A percentile compares a stretch with the other conserved stretches of the same genome.
Evolutionary conservation across 2,888 invertebrate species (phyloP).

Genomic region (Serripes groenlandicus): DNA sequence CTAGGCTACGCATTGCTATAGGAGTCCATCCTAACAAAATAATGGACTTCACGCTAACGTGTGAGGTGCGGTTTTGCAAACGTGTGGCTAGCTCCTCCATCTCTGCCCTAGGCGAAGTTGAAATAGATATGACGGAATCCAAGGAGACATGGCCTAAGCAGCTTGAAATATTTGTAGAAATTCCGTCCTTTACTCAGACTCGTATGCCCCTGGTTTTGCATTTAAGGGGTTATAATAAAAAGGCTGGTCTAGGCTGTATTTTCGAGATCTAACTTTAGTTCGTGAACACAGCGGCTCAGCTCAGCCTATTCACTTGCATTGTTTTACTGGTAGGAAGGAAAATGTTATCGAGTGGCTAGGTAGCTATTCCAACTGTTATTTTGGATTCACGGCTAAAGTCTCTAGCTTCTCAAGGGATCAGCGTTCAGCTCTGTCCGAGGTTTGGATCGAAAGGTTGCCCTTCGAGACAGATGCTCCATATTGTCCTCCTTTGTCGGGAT

Average conservation of each 20-base stretch:
- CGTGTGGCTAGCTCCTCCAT: no score
- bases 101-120: no score
- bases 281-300: neutral
- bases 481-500: neutral
- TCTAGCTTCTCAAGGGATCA: neutral
- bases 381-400: neutral
- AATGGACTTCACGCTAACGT: no score
- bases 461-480: neutral
- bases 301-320: constrained; percentile 11
- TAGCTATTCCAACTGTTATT: neutral
- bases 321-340: neutral
- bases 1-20: no score
- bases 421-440: neutral
- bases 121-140: neutral
- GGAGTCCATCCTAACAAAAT: no score
- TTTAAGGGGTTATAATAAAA: neutral
- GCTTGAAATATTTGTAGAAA: neutral
- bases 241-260: neutral
- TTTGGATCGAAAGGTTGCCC: neutral
- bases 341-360: neutral
- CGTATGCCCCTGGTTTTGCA: neutral
- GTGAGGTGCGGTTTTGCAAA: no score
- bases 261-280: neutral
- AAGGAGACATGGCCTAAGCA: neutral
- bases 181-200: neutral